These are phyloP conservation scores for Drosophila triauraria DNA, from an alignment of 1,140 invertebrate species.

Conservation along the genomic window DNA sequence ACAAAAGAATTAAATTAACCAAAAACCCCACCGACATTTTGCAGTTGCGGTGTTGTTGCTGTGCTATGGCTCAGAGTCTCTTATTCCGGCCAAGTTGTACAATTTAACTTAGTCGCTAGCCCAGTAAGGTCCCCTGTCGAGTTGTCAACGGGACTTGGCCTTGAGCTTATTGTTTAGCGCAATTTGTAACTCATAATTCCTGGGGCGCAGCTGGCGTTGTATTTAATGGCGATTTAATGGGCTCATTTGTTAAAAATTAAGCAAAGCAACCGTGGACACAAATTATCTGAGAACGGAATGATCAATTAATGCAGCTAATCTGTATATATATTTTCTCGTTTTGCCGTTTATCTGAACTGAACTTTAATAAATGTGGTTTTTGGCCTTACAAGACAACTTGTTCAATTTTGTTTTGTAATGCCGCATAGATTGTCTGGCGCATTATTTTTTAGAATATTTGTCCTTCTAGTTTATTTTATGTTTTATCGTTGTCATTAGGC, in stretches of 20 bases:
- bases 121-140: slow-evolving; percentile 18
- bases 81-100: slow-evolving; percentile 23
- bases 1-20: slow-evolving; percentile 47
- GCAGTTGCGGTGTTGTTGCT: neutral
- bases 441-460: slow-evolving; percentile 78
- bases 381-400: slow-evolving; percentile 61
- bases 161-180: slow-evolving; percentile 62
- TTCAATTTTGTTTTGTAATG: slow-evolving; percentile 40
- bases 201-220: slow-evolving; percentile 23
- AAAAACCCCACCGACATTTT: neutral
- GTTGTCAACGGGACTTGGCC: slow-evolving; percentile 59
- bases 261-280: slow-evolving; percentile 27
- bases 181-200: slow-evolving; percentile 71
- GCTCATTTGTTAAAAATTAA: slow-evolving; percentile 69
- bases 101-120: slow-evolving; percentile 16
- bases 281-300: slow-evolving; percentile 12
- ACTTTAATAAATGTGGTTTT: slow-evolving; percentile 56
- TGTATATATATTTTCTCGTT: slow-evolving; percentile 31
- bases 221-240: slow-evolving; percentile 52
- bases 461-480: slow-evolving; percentile 51
- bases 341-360: neutral
- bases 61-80: neutral
- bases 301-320: slow-evolving; percentile 62
- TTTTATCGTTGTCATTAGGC: slow-evolving; percentile 63
- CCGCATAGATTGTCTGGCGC: slow-evolving; percentile 52